Conservation (phyloP, 2,113 vertebrate species). For the Gavia stellata region DNA sequence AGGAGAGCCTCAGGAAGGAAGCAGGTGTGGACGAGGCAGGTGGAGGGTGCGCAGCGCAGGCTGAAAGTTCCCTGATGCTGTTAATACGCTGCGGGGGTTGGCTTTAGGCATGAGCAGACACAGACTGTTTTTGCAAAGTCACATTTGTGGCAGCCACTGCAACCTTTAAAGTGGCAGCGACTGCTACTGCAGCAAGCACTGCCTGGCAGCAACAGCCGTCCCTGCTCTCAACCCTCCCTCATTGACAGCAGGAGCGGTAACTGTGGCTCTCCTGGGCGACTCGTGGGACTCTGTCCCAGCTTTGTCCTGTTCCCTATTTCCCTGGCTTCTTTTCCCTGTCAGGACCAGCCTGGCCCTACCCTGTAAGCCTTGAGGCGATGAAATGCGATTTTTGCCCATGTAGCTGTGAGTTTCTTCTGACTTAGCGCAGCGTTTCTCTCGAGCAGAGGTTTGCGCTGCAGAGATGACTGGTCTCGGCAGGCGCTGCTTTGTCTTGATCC, state of each 20-base stretch:
- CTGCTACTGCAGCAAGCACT: not conserved
- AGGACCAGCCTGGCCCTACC: not conserved
- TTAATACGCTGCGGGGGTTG: not conserved
- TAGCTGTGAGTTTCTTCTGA: not conserved
- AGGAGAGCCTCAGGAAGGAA: slow-evolving; percentile 66
- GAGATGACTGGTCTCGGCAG: not conserved
- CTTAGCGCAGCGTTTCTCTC: not conserved
- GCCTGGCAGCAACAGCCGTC: not conserved
- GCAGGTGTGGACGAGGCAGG: not conserved
- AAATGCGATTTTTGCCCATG: not conserved
- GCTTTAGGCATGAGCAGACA: not conserved
- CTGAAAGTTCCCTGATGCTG: not conserved
- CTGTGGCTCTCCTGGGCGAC: not conserved
- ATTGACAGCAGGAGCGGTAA: not conserved
- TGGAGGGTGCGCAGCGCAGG: not conserved
- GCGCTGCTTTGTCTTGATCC: not conserved
- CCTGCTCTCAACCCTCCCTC: not conserved
- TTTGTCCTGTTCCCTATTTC: not conserved
- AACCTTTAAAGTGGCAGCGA: not conserved
- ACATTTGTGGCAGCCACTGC: not conserved
- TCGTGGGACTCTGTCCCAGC: not conserved
- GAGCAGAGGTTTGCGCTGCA: not conserved
- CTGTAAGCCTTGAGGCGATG: not conserved
- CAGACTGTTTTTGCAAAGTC: not conserved
- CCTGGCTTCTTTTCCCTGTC: not conserved